phyloP scores from a whole-genome alignment of 2,797 vertebrate species.

The Platalea minor region DNA sequence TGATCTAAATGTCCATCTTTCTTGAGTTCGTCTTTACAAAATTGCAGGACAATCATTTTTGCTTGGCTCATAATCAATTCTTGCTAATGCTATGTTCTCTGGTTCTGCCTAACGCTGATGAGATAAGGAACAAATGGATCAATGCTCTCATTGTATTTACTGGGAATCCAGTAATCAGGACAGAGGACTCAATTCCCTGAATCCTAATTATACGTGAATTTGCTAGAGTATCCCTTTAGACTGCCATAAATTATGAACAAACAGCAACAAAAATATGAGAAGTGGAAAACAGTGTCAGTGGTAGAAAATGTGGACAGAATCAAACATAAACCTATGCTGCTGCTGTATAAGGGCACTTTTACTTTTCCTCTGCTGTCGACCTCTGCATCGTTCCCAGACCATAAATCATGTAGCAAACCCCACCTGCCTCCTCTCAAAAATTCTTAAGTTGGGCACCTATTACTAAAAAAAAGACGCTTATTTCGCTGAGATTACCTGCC shows the following conservation, averaged over 20 bases:
- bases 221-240: background rate
- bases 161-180: constrained; percentile 13
- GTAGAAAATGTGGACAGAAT: background rate
- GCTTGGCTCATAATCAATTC: constrained; percentile 20
- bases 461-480: background rate
- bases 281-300: background rate
- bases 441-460: background rate
- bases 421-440: background rate
- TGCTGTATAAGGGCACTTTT: background rate
- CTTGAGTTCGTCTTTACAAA: background rate
- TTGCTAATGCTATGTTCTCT: constrained; percentile 11
- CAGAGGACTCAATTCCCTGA: background rate
- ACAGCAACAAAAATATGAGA: background rate
- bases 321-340: background rate
- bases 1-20: background rate
- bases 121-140: constrained; percentile 42
- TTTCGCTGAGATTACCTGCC: background rate
- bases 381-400: background rate
- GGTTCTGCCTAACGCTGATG: constrained; percentile 38
- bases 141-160: constrained; percentile 44
- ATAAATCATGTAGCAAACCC: background rate
- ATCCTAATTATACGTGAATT: background rate
- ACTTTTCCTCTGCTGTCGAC: background rate
- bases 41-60: background rate
- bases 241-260: background rate